These are phyloP conservation scores for Ciconia stormi DNA, from an alignment of 2,113 vertebrate genomes.

Conservation along the genomic window DNA sequence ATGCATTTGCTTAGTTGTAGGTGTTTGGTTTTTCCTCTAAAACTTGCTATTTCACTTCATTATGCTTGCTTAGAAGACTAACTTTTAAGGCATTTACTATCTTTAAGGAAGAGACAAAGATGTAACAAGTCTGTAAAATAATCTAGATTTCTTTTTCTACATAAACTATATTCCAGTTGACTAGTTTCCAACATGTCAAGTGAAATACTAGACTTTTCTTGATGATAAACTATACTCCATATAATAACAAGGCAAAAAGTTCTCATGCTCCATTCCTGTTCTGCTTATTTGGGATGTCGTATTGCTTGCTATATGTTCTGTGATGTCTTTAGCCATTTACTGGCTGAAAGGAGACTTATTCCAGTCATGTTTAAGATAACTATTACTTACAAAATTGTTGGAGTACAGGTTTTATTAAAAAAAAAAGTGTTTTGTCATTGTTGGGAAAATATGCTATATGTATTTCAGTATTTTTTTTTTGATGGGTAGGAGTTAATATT, in stretches of 20 bases:
- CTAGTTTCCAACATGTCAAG: fast-evolving
- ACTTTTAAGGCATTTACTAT: not conserved
- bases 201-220: not conserved
- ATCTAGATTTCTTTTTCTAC: not conserved
- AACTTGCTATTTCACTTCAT: not conserved
- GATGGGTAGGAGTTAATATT: not conserved
- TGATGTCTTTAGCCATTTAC: not conserved
- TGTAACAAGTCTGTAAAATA: not conserved
- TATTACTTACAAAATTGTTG: not conserved
- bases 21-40: not conserved
- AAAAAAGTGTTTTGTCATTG: not conserved
- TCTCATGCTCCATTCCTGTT: not conserved
- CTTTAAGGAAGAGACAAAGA: not conserved
- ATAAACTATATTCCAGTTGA: fast-evolving
- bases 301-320: not conserved
- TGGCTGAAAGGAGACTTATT: not conserved
- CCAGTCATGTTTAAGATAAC: not conserved
- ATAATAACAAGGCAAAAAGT: not conserved
- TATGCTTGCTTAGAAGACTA: not conserved
- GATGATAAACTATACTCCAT: not conserved
- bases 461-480: not conserved
- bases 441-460: fast-evolving
- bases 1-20: not conserved
- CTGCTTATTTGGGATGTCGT: not conserved
- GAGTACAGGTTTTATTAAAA: not conserved